Evolutionary conservation across 2,888 invertebrate genomes (phyloP), one percentile per base, ranked within the genome.

Genomic region (Andricus curvator): DNA sequence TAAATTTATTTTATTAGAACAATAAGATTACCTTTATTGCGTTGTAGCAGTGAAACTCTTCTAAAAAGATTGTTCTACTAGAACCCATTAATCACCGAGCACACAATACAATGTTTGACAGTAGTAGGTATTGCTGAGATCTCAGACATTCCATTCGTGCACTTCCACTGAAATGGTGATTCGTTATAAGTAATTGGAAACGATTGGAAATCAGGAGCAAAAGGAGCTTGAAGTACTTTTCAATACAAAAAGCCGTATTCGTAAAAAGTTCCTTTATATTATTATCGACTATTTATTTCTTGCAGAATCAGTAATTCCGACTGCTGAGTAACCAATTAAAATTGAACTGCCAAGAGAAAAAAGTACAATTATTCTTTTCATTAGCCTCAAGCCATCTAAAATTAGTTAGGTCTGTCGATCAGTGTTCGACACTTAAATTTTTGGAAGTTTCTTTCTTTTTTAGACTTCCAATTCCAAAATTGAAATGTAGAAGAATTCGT

Each of bases 161-260:
- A 20, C 56, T 74, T 56, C 2, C 33, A 74, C 56, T 33, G 56
- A 22, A 74, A 74, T 74, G 56, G 56, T 74, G 56, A 60, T 74
- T 74, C 74, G 74, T 74, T 74, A 74, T 74, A 74, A 74, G 74
- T 74, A 74, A 74, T 74, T 74, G 74, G 56, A 56, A 74, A 74
- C 74, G 74, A 74, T 60, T 56, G 33, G 37, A 74, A 74, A 56
- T 33, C 74, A 74, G 33, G 22, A 74, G 56, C 29, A 29, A 74
- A 20, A 33, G 65, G 48, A 51, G 29, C 51, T 51, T 51, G n/a
- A 9, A 70, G 70, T 20, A 70, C 51, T 74, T 74, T 20, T 15
- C 51, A n/a, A 33, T 56, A 74, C 33, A 74, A 33, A 22, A 74
- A 74, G 33, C 56, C 37, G 8, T 56, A n/a, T 37, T 74, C 56